Conservation (phyloP, 2,113 vertebrate genomes). For the Halichoerus grypus region DNA sequence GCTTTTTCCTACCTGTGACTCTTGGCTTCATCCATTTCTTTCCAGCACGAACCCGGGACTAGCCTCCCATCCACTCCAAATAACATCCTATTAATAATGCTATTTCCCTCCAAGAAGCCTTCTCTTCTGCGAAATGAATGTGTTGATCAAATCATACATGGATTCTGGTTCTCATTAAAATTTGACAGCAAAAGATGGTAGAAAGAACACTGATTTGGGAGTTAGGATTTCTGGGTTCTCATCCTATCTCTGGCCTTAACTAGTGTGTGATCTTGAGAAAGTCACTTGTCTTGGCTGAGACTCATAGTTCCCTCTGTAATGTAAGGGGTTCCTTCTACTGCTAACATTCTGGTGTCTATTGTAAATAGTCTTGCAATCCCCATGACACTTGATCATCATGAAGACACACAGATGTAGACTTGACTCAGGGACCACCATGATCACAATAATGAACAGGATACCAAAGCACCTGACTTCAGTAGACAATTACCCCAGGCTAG, state of each 20-base stretch:
- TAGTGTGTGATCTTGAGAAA: not conserved
- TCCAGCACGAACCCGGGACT: not conserved
- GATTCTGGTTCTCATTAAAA: not conserved
- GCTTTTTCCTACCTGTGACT: not conserved
- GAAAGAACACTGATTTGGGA: not conserved
- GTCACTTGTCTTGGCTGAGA: not conserved
- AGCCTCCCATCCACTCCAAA: not conserved
- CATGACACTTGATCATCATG: not conserved
- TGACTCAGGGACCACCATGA: not conserved
- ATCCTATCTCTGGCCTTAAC: not conserved
- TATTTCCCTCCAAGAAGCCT: not conserved
- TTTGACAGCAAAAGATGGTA: not conserved
- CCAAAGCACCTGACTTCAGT: not conserved
- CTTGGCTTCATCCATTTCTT: not conserved
- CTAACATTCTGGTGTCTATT: not conserved
- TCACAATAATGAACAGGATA: not conserved
- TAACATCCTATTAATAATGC: not conserved
- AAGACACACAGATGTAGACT: not conserved
- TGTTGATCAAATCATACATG: not conserved
- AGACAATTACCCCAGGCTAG: not conserved
- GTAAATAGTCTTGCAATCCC: not conserved
- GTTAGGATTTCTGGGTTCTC: constrained; percentile 4
- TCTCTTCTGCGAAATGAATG: constrained; percentile 37
- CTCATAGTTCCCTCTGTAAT: not conserved
- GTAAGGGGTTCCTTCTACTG: not conserved